Evolutionary conservation across 2,113 vertebrate species (phyloP).

Genomic region (Coturnix japonica): DNA sequence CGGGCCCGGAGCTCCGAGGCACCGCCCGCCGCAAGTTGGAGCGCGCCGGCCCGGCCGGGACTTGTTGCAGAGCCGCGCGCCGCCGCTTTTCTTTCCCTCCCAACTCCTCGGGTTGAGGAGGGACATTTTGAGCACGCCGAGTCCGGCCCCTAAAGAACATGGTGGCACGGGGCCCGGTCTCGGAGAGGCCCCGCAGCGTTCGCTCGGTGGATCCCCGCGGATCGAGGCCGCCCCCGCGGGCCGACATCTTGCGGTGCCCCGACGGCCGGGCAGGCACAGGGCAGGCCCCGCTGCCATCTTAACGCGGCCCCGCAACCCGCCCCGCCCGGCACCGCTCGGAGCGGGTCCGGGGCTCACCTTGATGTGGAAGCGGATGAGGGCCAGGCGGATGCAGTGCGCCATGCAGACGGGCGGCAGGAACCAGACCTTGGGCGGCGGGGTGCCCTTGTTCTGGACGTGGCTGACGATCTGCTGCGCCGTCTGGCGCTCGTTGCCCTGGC

Average conservation of each 20-base stretch:
- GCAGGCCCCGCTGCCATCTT: background rate
- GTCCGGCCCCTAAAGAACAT: conserved; percentile 61
- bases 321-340: background rate
- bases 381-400: conserved; percentile 96
- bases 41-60: too few species aligned
- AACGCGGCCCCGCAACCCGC: background rate
- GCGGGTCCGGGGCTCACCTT: conserved; percentile 80
- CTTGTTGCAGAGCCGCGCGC: too few species aligned
- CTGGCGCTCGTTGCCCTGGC: conserved; percentile 95
- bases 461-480: conserved; percentile 95
- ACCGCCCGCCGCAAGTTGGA: too few species aligned
- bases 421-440: conserved; percentile 96
- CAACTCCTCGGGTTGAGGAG: background rate
- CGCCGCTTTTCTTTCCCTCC: too few species aligned
- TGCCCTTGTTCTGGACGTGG: conserved; percentile 97
- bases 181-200: background rate
- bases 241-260: conserved; percentile 58
- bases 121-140: conserved; percentile 66
- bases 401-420: conserved; percentile 95
- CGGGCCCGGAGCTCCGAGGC: too few species aligned
- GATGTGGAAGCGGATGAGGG: conserved; percentile 94
- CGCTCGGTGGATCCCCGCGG: background rate
- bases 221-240: conserved; percentile 14
- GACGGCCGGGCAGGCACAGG: background rate
- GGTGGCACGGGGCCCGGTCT: conserved; percentile 2